Conservation (phyloP, 1,140 invertebrate genomes). For the Lasaia peninsularis region DNA sequence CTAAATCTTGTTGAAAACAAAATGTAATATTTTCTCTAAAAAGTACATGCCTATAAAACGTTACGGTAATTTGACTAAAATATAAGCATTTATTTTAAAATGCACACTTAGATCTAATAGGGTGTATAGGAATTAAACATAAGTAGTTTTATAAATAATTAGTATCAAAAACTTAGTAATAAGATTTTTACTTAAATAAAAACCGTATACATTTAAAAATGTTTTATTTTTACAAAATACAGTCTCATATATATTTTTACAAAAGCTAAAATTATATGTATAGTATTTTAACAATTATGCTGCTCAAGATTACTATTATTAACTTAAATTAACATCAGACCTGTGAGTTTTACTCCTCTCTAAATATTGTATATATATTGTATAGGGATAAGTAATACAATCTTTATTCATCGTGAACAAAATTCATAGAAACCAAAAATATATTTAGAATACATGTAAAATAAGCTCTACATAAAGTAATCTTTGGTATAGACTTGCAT, state of each 20-base stretch:
- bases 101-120: background rate
- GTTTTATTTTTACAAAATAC: background rate
- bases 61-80: background rate
- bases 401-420: too few relatives aligned
- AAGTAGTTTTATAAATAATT: background rate
- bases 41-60: background rate
- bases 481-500: too few relatives aligned
- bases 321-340: too few relatives aligned
- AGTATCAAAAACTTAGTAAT: background rate
- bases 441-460: too few relatives aligned
- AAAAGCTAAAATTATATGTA: too few relatives aligned
- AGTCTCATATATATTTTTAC: background rate
- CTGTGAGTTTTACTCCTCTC: too few relatives aligned
- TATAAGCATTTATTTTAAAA: conserved; percentile 8
- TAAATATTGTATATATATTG: too few relatives aligned
- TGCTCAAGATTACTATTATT: too few relatives aligned
- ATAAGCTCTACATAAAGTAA: too few relatives aligned
- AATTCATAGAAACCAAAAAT: too few relatives aligned
- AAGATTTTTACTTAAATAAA: conserved; percentile 2
- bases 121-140: background rate
- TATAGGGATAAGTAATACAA: too few relatives aligned
- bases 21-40: background rate
- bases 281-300: background rate
- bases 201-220: background rate
- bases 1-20: background rate